phyloP scores from a whole-genome alignment of 2,797 vertebrate genomes.

The Lacerta bilineata region DNA sequence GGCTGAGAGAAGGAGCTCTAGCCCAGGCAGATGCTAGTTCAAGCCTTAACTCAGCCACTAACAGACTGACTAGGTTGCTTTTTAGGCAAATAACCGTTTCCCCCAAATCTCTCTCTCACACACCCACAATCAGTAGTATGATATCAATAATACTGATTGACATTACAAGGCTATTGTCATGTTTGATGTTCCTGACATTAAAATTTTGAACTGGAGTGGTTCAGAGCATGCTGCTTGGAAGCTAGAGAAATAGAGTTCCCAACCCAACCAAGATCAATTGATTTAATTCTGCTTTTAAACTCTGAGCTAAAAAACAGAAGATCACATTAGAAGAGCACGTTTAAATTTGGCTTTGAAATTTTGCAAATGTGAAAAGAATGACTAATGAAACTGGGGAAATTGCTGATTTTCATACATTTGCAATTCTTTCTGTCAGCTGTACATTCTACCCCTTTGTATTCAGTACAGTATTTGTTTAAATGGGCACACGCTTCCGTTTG shows the following conservation, averaged over 20 bases:
- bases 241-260: not conserved
- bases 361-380: not conserved
- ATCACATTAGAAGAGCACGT: not conserved
- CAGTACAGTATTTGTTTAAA: constrained; percentile 41
- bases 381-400: not conserved
- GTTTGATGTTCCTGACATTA: not conserved
- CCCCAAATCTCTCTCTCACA: not conserved
- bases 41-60: not conserved
- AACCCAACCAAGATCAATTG: too few relatives aligned
- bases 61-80: not conserved
- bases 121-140: not conserved
- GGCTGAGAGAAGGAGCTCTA: not conserved
- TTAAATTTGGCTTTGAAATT: constrained; percentile 8
- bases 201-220: not conserved
- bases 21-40: not conserved
- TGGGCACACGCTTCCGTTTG: constrained; percentile 32
- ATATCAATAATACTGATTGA: not conserved
- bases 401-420: constrained; percentile 31
- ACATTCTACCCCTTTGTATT: not conserved
- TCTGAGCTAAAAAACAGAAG: not conserved
- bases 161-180: not conserved
- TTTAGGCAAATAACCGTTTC: not conserved
- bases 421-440: not conserved
- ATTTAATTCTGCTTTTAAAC: not conserved
- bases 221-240: not conserved